A percentile compares a stretch with the other conserved stretches of the same genome.
These are phyloP conservation scores for Sorex araneus DNA, from an alignment of 2,113 vertebrate species.

Conservation along the genomic window DNA sequence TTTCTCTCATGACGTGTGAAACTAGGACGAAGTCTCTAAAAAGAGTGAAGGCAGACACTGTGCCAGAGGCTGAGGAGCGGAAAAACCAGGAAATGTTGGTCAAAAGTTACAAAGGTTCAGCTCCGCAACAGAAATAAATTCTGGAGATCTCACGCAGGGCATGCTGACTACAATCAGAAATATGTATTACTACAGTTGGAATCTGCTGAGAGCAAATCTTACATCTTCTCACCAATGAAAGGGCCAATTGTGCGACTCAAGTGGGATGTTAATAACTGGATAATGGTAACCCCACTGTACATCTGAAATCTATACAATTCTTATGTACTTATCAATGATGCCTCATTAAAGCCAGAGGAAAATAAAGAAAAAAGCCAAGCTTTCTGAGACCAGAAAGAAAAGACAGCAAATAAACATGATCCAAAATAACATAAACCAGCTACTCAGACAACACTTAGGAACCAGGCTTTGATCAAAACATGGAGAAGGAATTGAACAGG, in stretches of 20 bases:
- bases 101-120: too few relatives aligned
- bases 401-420: conserved; percentile 11
- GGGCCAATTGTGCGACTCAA: background rate
- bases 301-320: background rate
- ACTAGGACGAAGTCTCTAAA: too few relatives aligned
- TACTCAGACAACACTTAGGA: background rate
- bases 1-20: too few relatives aligned
- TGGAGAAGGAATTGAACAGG: too few relatives aligned
- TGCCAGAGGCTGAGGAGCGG: too few relatives aligned
- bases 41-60: too few relatives aligned
- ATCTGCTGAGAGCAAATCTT: background rate
- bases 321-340: background rate
- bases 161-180: background rate
- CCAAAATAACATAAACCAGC: conserved; percentile 6
- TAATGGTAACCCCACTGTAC: too few relatives aligned
- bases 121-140: background rate
- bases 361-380: conserved; percentile 25
- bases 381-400: background rate
- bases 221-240: background rate
- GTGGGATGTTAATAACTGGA: background rate
- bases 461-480: too few relatives aligned
- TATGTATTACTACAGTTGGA: background rate
- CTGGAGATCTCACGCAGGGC: background rate
- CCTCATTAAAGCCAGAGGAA: background rate
- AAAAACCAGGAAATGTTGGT: too few relatives aligned